Percentiles rank a stretch among this genome's conserved stretches.
Evolutionary conservation across 2,113 vertebrate genomes (phyloP).

Genomic region (Entomyzon cyanotis): DNA sequence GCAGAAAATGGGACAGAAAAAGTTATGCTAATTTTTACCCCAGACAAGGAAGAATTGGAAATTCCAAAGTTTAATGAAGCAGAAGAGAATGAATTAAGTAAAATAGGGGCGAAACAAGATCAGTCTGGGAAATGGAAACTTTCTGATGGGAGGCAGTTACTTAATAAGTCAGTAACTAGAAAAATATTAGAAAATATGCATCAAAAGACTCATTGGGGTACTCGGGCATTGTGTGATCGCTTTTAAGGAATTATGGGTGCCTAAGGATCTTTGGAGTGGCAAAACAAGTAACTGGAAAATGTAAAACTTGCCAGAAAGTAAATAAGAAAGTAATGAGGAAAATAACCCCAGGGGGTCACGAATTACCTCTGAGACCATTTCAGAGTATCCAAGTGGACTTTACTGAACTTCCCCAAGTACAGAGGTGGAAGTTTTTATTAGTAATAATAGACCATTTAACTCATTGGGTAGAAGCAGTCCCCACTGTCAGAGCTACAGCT

Average conservation of each 20-base stretch:
- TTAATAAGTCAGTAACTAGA: background rate
- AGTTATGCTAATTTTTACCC: background rate
- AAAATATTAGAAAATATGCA: background rate
- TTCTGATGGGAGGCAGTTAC: background rate
- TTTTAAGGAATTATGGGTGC: background rate
- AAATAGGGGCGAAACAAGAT: background rate
- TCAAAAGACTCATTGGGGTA: no score
- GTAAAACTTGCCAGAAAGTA: background rate
- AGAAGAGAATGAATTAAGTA: background rate
- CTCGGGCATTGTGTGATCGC: no score
- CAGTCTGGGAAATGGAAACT: background rate
- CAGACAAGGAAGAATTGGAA: background rate
- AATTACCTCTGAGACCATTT: no score
- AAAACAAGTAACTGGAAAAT: background rate
- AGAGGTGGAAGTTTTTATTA: background rate
- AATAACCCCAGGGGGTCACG: fast-evolving
- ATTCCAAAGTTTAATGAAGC: background rate
- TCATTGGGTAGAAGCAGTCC: no score
- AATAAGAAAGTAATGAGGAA: background rate
- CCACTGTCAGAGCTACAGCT: no score
- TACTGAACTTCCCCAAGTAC: background rate
- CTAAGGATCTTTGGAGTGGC: background rate
- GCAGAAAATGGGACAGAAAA: background rate
- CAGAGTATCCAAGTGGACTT: background rate
- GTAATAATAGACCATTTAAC: no score